phyloP scores from a whole-genome alignment of 2,888 invertebrate genomes.

The Himalopsyche tibetana region DNA sequence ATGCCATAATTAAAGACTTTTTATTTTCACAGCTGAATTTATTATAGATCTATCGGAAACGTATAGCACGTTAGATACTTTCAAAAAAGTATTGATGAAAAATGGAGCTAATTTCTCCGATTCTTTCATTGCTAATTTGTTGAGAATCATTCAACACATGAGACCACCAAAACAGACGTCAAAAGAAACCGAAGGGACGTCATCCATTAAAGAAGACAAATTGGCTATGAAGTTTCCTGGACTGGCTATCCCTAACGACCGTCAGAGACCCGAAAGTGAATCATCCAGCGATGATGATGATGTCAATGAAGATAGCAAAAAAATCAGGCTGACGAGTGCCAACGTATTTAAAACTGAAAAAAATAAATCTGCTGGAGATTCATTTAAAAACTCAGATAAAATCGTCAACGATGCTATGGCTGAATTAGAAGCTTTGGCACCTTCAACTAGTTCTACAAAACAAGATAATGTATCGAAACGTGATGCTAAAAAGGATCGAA shows the following conservation, averaged over 20 bases:
- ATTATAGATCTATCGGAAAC: constrained; percentile 96
- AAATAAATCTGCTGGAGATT: constrained; percentile 66
- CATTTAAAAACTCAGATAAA: constrained; percentile 69
- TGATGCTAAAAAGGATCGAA: constrained; percentile 68
- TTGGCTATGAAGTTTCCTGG: constrained; percentile 87
- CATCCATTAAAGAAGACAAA: constrained; percentile 73
- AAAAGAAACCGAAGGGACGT: constrained; percentile 67
- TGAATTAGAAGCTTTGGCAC: constrained; percentile 89
- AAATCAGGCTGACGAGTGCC: constrained; percentile 72
- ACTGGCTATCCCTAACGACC: constrained; percentile 87
- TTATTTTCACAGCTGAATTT: constrained; percentile 89
- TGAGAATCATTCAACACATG: constrained; percentile 97
- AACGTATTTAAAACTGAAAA: constrained; percentile 74
- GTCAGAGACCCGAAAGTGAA: constrained; percentile 72
- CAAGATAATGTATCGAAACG: constrained; percentile 64
- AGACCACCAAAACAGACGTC: constrained; percentile 77
- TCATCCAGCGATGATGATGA: constrained; percentile 71
- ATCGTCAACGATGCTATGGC: constrained; percentile 90
- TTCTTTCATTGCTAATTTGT: constrained; percentile 93
- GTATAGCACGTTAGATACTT: constrained; percentile 89
- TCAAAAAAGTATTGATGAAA: constrained; percentile 90
- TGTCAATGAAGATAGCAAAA: constrained; percentile 68
- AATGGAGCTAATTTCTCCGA: constrained; percentile 98
- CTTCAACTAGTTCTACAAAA: constrained; percentile 74
- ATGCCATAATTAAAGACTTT: constrained; percentile 11